Conservation (phyloP, 2,113 vertebrate species). For the Brachyhypopomus gauderio region DNA sequence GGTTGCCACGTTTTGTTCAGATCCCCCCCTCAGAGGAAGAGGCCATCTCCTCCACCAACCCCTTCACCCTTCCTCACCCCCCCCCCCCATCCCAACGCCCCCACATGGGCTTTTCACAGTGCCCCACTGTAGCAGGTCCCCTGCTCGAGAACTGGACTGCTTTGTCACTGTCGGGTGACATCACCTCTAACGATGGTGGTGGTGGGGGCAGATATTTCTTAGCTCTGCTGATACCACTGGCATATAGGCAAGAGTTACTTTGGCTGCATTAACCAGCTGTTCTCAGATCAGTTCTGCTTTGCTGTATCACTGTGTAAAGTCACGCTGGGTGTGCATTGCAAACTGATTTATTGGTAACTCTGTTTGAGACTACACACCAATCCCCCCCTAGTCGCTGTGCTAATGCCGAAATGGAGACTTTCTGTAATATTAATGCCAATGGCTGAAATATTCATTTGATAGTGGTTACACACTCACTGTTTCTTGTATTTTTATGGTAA, state of each 20-base stretch:
- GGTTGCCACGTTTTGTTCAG: neutral
- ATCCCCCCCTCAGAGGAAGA: neutral
- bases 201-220: neutral
- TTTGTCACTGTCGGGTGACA: neutral
- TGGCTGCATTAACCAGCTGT: neutral
- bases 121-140: slow-evolving; percentile 1
- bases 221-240: neutral
- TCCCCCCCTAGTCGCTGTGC: neutral
- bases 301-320: neutral
- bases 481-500: neutral
- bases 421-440: slow-evolving; percentile 43
- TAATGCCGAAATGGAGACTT: slow-evolving; percentile 27
- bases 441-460: slow-evolving; percentile 44
- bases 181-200: neutral
- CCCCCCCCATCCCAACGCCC: too few species aligned
- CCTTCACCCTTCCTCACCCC: too few species aligned
- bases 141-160: neutral
- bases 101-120: neutral
- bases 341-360: neutral
- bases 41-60: neutral
- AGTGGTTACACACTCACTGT: neutral
- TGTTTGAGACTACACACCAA: too few species aligned
- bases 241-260: neutral
- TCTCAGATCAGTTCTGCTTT: neutral
- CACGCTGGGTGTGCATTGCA: neutral